Evolutionary conservation across 2,888 invertebrate genomes (phyloP).

Genomic region (Calliphora vomitoria): DNA sequence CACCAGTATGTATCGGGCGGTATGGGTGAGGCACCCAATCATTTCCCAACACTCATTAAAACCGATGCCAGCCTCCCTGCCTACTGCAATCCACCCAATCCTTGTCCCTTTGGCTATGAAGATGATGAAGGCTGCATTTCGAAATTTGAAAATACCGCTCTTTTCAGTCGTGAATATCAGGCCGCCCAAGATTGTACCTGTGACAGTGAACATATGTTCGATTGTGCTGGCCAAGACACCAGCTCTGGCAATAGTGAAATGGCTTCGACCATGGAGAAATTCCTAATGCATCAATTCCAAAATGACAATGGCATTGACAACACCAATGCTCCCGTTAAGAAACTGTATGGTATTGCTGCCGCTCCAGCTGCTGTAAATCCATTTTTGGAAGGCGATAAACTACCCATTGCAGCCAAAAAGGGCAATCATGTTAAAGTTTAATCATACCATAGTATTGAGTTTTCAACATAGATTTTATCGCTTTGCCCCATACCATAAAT

Average conservation of each 20-base stretch:
- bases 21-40: slow-evolving; percentile 88
- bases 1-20: slow-evolving; percentile 92
- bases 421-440: slow-evolving; percentile 88
- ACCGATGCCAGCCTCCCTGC: slow-evolving; percentile 97
- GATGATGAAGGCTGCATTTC: slow-evolving; percentile 88
- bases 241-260: slow-evolving; percentile 80
- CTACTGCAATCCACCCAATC: slow-evolving; percentile 99
- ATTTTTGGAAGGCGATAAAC: slow-evolving; percentile 92
- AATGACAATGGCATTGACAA: slow-evolving; percentile 85
- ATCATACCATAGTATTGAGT: not conserved
- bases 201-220: slow-evolving; percentile 98
- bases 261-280: slow-evolving; percentile 88
- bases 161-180: slow-evolving; percentile 97
- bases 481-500: slow-evolving; percentile 44
- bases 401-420: slow-evolving; percentile 97
- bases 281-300: slow-evolving; percentile 86
- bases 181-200: slow-evolving; percentile 98
- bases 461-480: slow-evolving; percentile 19
- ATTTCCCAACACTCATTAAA: slow-evolving; percentile 89
- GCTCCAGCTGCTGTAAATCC: slow-evolving; percentile 93
- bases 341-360: slow-evolving; percentile 86
- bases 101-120: slow-evolving; percentile 96
- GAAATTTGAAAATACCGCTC: slow-evolving; percentile 97
- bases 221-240: slow-evolving; percentile 88
- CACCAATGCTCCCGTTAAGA: slow-evolving; percentile 90